Base-by-base conservation (phyloP, 2,797 vertebrate species). In the Champsocephalus gunnari region DNA sequence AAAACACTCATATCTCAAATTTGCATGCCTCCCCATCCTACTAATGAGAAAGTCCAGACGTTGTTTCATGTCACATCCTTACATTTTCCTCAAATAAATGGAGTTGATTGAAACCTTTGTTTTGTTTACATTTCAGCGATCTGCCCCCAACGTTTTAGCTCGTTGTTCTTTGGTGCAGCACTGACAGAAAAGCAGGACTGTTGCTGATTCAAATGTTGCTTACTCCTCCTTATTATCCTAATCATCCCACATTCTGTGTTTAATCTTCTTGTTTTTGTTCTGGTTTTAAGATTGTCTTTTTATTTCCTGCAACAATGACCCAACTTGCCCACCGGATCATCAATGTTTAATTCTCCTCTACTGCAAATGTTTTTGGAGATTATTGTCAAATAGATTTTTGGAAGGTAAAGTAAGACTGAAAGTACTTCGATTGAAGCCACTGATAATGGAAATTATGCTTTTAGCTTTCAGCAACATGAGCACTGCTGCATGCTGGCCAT, bases 401-500 rank as follows among this genome's bases (percentile, higher is more conserved):
- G 9, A 17, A 2, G 1, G 11, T 4, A 28, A 19, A 11, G 0
- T 38, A 45, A 63, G 56, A 59, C 4, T 0, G 14, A 65, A 44
- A 51, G 8, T 73, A 45, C 10, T 54, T 69, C 16, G 56, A 59
- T 13, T 19, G 2, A 63, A 66, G 45, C n/a, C 47, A n/a, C 12
- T 51, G 21, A 54, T 60, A 53, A 55, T 65, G 41, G 56, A 80
- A 76, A 78, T 44, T 0, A 77, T 66, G 54, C 60, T 74, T 83
- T 68, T 9, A 57, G 38, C 62, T 60, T 44, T 65, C 45, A 59
- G 64, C 51, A 44, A 11, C 45, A 45, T 44, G n/a, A 55, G 44
- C 9, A 1, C 38, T 58, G 45, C 60, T 53, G 43, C 66, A 59
- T 32, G 19, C 54, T n/a, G 0, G 48, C 54, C 34, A 67, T 43